These are phyloP conservation scores for Pristionchus entomophagus DNA, from an alignment of 2,888 invertebrate species.

Conservation along the genomic window DNA sequence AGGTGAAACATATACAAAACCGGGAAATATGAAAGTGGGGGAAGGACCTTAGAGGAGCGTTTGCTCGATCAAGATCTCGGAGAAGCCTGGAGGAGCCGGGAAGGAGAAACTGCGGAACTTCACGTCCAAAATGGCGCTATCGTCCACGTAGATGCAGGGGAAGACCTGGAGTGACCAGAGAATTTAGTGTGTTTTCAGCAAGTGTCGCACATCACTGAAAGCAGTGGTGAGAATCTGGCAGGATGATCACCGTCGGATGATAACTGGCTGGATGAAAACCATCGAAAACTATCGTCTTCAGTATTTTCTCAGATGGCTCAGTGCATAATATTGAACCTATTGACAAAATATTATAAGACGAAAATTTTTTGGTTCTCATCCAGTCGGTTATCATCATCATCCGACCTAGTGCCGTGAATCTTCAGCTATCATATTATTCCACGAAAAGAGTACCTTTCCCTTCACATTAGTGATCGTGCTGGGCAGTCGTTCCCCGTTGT, in stretches of 20 bases:
- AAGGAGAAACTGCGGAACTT: constrained; percentile 91
- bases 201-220: too few relatives aligned
- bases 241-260: too few relatives aligned
- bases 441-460: constrained; percentile 89
- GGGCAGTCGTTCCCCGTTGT: constrained; percentile 91
- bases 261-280: too few relatives aligned
- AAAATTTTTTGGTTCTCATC: too few relatives aligned
- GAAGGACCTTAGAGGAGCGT: constrained; percentile 85
- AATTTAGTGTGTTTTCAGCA: too few relatives aligned
- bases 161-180: constrained; percentile 62
- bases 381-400: neutral
- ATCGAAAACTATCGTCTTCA: too few relatives aligned
- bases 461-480: constrained; percentile 89
- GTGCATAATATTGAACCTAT: neutral
- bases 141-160: constrained; percentile 86
- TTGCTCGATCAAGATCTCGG: constrained; percentile 96
- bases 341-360: neutral
- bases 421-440: too few relatives aligned
- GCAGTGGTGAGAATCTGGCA: too few relatives aligned
- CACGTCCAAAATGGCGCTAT: constrained; percentile 96
- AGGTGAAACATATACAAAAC: too few relatives aligned
- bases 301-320: too few relatives aligned
- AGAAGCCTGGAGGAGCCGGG: constrained; percentile 85
- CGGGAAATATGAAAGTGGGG: neutral
- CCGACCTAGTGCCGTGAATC: neutral